These are phyloP conservation scores for Drosophila pseudotakahashii DNA, from an alignment of 2,888 invertebrate genomes.

Conservation along the genomic window DNA sequence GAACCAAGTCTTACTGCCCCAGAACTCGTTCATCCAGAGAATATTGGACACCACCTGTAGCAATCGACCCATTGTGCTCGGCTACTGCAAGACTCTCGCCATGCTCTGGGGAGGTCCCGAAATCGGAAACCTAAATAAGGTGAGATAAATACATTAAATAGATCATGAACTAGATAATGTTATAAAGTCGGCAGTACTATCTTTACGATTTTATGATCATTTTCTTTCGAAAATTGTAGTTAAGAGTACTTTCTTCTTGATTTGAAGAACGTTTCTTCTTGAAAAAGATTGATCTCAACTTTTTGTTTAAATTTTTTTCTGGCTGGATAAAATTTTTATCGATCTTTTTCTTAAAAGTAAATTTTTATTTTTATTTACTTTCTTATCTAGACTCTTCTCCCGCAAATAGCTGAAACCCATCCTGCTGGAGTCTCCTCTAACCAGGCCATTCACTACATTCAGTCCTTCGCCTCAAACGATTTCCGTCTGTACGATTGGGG, in stretches of 20 bases:
- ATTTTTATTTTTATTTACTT: neutral
- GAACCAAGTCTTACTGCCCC: conserved; percentile 86
- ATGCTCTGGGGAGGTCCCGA: conserved; percentile 68
- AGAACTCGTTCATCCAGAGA: conserved; percentile 68
- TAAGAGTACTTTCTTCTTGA: no score
- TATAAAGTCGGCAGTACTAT: no score
- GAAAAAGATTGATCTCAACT: no score
- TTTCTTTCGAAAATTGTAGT: no score
- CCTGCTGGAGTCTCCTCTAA: conserved; percentile 80
- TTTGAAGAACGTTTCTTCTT: no score
- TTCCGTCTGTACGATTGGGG: conserved; percentile 77
- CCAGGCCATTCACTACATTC: conserved; percentile 77
- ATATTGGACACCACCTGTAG: conserved; percentile 72
- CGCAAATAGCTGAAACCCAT: conserved; percentile 75
- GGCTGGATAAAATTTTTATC: no score
- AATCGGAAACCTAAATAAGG: conserved; percentile 70
- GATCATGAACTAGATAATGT: neutral
- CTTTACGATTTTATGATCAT: no score
- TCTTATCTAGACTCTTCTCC: conserved; percentile 61
- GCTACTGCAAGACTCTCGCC: conserved; percentile 68
- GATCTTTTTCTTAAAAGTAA: no score
- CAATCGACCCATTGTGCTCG: conserved; percentile 52
- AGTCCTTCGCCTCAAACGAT: conserved; percentile 61
- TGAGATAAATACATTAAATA: conserved; percentile 21
- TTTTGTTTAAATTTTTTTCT: no score